These are phyloP conservation scores for Cochlearius cochlearius DNA, from an alignment of 2,113 vertebrate genomes.

Conservation along the genomic window DNA sequence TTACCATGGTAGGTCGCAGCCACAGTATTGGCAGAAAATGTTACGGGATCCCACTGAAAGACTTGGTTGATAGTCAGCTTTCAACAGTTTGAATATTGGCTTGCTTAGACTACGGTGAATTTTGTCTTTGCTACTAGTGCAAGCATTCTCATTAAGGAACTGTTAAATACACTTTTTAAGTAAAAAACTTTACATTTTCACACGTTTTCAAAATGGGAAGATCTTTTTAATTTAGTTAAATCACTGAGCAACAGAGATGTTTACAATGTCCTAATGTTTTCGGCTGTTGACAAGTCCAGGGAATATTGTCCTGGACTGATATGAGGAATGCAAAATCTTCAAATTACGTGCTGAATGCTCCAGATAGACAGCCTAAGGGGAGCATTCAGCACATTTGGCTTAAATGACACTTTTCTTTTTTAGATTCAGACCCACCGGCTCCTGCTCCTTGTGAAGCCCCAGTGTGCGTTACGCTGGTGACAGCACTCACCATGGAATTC, in stretches of 20 bases:
- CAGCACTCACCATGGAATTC: conserved; percentile 65
- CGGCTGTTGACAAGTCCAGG: conserved; percentile 20
- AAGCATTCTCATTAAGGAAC: not conserved
- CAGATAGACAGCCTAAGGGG: not conserved
- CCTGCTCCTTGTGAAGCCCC: conserved; percentile 70
- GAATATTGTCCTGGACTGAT: not conserved
- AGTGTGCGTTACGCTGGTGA: conserved; percentile 58
- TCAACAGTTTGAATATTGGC: not conserved
- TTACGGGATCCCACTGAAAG: not conserved
- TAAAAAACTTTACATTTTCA: not conserved
- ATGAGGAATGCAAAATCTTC: not conserved
- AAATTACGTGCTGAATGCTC: conserved; percentile 42
- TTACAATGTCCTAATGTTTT: conserved; percentile 64
- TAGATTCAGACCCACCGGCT: conserved; percentile 69
- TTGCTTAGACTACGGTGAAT: not conserved
- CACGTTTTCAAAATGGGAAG: not conserved
- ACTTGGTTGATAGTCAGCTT: not conserved
- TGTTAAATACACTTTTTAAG: not conserved
- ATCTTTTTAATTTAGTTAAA: not conserved
- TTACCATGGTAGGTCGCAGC: not conserved
- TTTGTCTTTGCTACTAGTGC: not conserved
- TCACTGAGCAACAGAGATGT: conserved; percentile 14
- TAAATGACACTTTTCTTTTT: conserved; percentile 67
- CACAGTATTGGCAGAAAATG: not conserved
- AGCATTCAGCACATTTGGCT: conserved; percentile 53